These are phyloP conservation scores for Spea multiplicata DNA, from an alignment of 2,113 vertebrate genomes.

Conservation along the genomic window DNA sequence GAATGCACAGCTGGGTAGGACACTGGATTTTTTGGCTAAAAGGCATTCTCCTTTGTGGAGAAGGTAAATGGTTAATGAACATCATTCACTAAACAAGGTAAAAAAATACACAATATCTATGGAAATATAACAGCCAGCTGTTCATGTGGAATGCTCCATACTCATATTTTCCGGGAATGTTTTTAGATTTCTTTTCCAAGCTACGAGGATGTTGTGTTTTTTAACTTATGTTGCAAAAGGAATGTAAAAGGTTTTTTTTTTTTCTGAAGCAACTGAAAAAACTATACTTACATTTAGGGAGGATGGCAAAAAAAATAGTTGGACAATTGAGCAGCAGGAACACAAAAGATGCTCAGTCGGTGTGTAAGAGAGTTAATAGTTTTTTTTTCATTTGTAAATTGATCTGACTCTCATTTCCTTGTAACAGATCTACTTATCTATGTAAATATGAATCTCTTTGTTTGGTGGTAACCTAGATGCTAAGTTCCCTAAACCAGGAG, in stretches of 20 bases:
- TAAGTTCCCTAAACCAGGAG: too few species aligned
- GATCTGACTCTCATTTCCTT: too few species aligned
- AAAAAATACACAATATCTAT: background rate
- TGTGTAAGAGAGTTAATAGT: too few species aligned
- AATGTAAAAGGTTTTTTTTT: slow-evolving; percentile 10
- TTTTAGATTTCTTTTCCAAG: slow-evolving; percentile 38
- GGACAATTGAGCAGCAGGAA: too few species aligned
- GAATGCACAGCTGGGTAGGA: too few species aligned
- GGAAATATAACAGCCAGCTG: slow-evolving; percentile 43
- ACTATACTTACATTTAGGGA: background rate
- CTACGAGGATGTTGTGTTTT: slow-evolving; percentile 29
- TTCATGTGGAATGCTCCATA: slow-evolving; percentile 22
- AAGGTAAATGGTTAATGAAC: background rate
- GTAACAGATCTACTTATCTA: too few species aligned
- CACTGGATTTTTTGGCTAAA: too few species aligned
- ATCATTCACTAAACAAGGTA: slow-evolving; percentile 27
- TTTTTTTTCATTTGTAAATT: too few species aligned
- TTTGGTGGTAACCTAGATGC: too few species aligned
- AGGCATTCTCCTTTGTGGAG: too few species aligned
- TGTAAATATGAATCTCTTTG: too few species aligned
- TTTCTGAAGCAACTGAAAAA: background rate
- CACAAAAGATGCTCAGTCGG: too few species aligned
- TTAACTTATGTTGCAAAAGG: background rate
- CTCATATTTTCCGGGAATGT: slow-evolving; percentile 46
- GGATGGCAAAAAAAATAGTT: background rate